These are phyloP conservation scores for Oryzias javanicus DNA, from an alignment of 2,113 vertebrate genomes.

Conservation along the genomic window DNA sequence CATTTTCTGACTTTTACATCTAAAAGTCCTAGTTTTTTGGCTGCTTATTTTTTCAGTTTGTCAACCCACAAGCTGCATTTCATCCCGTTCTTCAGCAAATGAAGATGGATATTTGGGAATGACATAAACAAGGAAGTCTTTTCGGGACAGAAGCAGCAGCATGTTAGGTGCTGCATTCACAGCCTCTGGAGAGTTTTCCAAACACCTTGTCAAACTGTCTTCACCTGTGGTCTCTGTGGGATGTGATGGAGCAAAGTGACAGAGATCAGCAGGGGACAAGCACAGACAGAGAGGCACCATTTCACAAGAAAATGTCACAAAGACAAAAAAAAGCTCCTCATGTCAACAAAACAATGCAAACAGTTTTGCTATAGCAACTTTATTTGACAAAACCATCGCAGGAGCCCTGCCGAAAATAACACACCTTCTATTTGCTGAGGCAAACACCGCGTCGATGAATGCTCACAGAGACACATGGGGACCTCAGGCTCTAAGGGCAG, in stretches of 20 bases:
- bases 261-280: neutral
- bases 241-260: neutral
- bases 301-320: neutral
- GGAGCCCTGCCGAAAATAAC: neutral
- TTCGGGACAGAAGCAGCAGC: conserved; percentile 10
- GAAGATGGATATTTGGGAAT: neutral
- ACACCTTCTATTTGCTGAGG: neutral
- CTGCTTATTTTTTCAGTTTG: no score
- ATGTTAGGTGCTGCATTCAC: conserved; percentile 6
- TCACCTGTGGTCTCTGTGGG: conserved; percentile 29
- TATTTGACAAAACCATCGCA: neutral
- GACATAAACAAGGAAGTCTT: neutral
- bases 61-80: neutral
- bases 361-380: neutral
- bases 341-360: neutral
- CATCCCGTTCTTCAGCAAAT: neutral
- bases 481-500: conserved; percentile 44
- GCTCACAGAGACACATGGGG: conserved; percentile 37
- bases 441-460: neutral
- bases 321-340: neutral
- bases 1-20: no score
- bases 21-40: no score
- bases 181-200: conserved; percentile 24
- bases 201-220: conserved; percentile 43
- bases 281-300: conserved; percentile 13